These are phyloP conservation scores for Pleuronectes platessa DNA, from an alignment of 2,113 vertebrate species.

Conservation along the genomic window DNA sequence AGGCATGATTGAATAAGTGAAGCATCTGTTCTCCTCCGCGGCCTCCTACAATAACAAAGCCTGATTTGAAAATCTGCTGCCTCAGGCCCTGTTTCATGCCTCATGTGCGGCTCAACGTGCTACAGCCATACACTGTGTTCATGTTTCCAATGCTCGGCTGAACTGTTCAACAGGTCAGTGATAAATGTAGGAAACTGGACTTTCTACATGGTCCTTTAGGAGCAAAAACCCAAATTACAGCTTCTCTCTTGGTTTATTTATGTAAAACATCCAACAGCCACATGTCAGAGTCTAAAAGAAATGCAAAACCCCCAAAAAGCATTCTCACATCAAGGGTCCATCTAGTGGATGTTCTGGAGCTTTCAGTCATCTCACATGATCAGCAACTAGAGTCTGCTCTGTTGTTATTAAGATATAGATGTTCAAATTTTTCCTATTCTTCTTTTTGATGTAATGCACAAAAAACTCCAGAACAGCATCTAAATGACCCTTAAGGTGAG, in stretches of 20 bases:
- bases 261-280: conserved; percentile 16
- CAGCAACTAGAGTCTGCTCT: background rate
- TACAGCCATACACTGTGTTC: conserved; percentile 8
- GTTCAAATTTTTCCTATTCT: background rate
- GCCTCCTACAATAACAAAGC: conserved; percentile 70
- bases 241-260: conserved; percentile 22
- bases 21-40: conserved; percentile 70
- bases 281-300: background rate
- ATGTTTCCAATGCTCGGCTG: conserved; percentile 14
- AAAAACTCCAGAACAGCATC: too few species aligned
- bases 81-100: conserved; percentile 41
- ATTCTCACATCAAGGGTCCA: background rate
- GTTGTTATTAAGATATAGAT: background rate
- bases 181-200: conserved; percentile 26
- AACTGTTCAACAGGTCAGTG: conserved; percentile 21
- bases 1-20: conserved; percentile 68
- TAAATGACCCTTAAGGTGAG: too few species aligned
- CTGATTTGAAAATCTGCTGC: conserved; percentile 64
- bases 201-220: conserved; percentile 1
- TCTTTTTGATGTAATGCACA: too few species aligned
- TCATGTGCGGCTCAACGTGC: conserved; percentile 34
- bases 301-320: conserved; percentile 26
- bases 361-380: background rate
- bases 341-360: conserved; percentile 8
- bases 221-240: conserved; percentile 1